Conservation (phyloP, 2,797 vertebrate species). For the Hoplostethus atlanticus region DNA sequence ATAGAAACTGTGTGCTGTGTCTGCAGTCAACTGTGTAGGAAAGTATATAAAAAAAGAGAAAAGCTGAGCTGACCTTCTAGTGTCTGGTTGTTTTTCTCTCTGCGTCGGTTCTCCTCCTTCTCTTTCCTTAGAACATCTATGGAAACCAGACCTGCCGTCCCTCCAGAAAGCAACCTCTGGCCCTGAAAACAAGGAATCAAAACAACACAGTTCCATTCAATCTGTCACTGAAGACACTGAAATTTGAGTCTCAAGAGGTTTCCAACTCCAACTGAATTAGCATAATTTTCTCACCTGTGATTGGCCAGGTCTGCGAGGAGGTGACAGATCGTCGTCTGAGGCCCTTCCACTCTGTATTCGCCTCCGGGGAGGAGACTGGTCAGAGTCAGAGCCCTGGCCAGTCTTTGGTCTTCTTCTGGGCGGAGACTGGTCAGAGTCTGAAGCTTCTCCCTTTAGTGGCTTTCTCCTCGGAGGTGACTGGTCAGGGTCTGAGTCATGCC, state of each 20-base stretch:
- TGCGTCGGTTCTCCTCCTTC: slow-evolving; percentile 86
- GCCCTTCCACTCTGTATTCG: slow-evolving; percentile 13
- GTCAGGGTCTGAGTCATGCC: slow-evolving; percentile 67
- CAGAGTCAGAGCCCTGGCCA: slow-evolving; percentile 72
- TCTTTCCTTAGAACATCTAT: slow-evolving; percentile 88
- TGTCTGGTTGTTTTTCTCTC: slow-evolving; percentile 80
- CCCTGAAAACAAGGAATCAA: slow-evolving; percentile 66
- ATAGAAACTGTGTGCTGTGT: background rate
- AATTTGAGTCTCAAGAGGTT: background rate
- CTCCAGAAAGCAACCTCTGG: slow-evolving; percentile 87
- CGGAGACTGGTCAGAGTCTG: slow-evolving; percentile 85
- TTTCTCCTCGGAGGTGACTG: slow-evolving; percentile 76
- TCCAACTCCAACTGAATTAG: background rate
- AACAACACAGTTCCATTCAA: background rate
- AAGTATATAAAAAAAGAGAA: background rate
- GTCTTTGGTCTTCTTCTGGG: slow-evolving; percentile 72
- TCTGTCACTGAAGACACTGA: background rate
- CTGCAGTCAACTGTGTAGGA: slow-evolving; percentile 13
- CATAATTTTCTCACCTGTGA: slow-evolving; percentile 61
- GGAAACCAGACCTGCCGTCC: slow-evolving; percentile 89
- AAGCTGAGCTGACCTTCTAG: slow-evolving; percentile 87
- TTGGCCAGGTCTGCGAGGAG: slow-evolving; percentile 73
- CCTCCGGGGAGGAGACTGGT: slow-evolving; percentile 85
- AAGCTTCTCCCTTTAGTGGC: slow-evolving; percentile 28
- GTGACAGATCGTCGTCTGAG: slow-evolving; percentile 82